Evolutionary conservation across 2,888 invertebrate species (phyloP).

Genomic region (Carabus problematicus): DNA sequence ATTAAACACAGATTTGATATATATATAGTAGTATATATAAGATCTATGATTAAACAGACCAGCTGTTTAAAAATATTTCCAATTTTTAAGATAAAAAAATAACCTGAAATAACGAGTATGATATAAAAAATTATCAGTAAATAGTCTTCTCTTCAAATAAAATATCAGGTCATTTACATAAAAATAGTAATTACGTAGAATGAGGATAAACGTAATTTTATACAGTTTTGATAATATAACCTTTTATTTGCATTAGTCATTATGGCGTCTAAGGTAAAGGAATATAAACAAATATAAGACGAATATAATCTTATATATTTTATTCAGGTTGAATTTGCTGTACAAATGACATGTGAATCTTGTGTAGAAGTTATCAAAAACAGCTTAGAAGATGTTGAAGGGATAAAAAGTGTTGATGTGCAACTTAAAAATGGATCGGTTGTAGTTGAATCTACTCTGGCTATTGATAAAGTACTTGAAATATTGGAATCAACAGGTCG

Average conservation of each 20-base stretch:
- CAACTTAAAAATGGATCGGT: slow-evolving; percentile 71
- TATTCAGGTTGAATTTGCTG: slow-evolving; percentile 66
- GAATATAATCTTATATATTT: background rate
- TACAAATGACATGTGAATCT: slow-evolving; percentile 67
- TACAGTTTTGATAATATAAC: no score
- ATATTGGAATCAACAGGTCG: slow-evolving; percentile 67
- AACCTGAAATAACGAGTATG: no score
- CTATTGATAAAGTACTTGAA: slow-evolving; percentile 65
- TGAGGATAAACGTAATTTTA: no score
- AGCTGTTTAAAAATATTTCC: no score
- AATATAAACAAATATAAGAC: background rate
- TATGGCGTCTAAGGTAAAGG: background rate
- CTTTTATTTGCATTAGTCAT: background rate
- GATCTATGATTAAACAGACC: no score
- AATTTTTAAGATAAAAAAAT: no score
- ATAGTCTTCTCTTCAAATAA: background rate
- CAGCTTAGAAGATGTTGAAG: slow-evolving; percentile 58
- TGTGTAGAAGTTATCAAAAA: slow-evolving; percentile 63
- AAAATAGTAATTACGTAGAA: background rate
- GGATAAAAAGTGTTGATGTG: slow-evolving; percentile 62
- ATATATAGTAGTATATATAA: no score
- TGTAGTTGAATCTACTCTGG: slow-evolving; percentile 71
- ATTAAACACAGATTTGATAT: no score
- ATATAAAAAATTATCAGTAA: background rate
- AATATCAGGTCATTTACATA: background rate